Percentiles rank a stretch among this genome's conserved stretches.
Evolutionary conservation across 2,797 vertebrate genomes (phyloP).

Genomic region (Schizopygopsis pylzovi): DNA sequence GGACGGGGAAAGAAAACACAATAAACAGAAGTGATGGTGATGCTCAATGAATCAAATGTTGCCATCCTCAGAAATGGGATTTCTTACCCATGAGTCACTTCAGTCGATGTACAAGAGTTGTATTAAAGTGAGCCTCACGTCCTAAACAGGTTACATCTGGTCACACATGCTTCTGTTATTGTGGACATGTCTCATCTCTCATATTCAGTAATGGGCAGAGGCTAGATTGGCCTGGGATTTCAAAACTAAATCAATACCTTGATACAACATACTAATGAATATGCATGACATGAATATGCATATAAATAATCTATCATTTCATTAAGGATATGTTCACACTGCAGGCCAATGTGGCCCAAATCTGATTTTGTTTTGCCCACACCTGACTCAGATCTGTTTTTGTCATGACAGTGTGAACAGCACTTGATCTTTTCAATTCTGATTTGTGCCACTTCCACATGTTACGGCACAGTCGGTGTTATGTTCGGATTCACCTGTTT

Average conservation of each 20-base stretch:
- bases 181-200: background rate
- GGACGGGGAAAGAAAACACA: background rate
- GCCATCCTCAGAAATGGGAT: constrained; percentile 50
- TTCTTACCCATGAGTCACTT: constrained; percentile 69
- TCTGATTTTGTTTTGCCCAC: too few relatives aligned
- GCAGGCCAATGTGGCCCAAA: too few relatives aligned
- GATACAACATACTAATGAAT: background rate
- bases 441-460: too few relatives aligned
- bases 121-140: constrained; percentile 47
- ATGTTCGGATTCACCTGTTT: too few relatives aligned
- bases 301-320: background rate
- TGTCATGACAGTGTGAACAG: too few relatives aligned
- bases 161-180: constrained; percentile 11
- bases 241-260: background rate
- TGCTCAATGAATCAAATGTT: constrained; percentile 1
- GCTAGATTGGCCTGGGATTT: background rate
- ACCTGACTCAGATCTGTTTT: too few relatives aligned
- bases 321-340: too few relatives aligned
- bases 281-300: background rate
- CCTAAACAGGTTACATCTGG: background rate
- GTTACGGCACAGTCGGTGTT: too few relatives aligned
- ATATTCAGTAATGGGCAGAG: background rate
- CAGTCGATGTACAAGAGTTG: constrained; percentile 60
- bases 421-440: too few relatives aligned
- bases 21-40: background rate